Evolutionary conservation across 1,140 invertebrate genomes (phyloP).

Genomic region (Camponotus pennsylvanicus): DNA sequence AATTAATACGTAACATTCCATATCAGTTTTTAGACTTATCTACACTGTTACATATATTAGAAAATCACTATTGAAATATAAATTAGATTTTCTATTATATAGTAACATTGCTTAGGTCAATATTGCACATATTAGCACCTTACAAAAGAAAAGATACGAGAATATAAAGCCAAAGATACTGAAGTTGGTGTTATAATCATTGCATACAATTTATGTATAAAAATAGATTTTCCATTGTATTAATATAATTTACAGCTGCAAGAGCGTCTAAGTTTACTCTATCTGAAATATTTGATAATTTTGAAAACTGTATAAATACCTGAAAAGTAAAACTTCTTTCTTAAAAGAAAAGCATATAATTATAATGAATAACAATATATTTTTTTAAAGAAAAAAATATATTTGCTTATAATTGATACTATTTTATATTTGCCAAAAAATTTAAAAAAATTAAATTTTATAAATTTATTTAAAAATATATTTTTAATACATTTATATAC

Average conservation of each 20-base stretch:
- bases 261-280: background rate
- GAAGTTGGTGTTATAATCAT: slow-evolving; percentile 27
- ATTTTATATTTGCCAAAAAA: background rate
- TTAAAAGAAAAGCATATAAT: background rate
- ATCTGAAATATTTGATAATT: background rate
- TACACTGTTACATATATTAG: slow-evolving; percentile 35
- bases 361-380: background rate
- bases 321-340: background rate
- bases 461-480: background rate
- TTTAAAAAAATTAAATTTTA: background rate
- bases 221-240: slow-evolving; percentile 65
- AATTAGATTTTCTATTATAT: slow-evolving; percentile 48
- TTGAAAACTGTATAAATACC: background rate
- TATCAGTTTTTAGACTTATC: slow-evolving; percentile 42
- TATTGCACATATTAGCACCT: slow-evolving; percentile 72
- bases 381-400: background rate
- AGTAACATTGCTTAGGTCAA: slow-evolving; percentile 37
- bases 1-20: slow-evolving; percentile 61
- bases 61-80: slow-evolving; percentile 56
- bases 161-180: slow-evolving; percentile 25
- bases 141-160: slow-evolving; percentile 21
- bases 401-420: background rate
- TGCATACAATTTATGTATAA: slow-evolving; percentile 62
- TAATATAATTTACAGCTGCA: background rate
- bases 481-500: background rate